A percentile compares a stretch with the other conserved stretches of the same genome.
Evolutionary conservation across 2,888 invertebrate genomes (phyloP).

Genomic region (Lypha dubia): DNA sequence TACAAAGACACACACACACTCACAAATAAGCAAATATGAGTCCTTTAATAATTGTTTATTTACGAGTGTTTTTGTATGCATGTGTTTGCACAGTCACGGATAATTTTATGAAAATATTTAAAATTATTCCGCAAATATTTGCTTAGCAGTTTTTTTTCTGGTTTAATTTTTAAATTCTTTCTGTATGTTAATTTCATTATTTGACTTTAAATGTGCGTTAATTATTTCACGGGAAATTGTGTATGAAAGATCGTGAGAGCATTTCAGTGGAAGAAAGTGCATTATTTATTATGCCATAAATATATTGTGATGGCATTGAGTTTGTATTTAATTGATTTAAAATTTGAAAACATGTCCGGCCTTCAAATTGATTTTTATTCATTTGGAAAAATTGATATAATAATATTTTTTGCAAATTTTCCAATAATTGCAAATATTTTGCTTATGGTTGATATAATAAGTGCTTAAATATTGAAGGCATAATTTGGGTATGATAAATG

Average conservation of each 20-base stretch:
- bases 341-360: conserved; percentile 32
- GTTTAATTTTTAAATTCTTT: background rate
- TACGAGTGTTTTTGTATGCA: background rate
- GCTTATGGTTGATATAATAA: conserved; percentile 5
- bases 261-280: background rate
- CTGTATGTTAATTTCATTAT: conserved; percentile 24
- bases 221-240: background rate
- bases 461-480: background rate
- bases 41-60: conserved; percentile 5
- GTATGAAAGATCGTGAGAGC: background rate
- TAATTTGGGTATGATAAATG: too few relatives aligned
- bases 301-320: conserved; percentile 14
- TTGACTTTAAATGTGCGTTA: conserved; percentile 18
- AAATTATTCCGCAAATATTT: conserved; percentile 55
- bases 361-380: conserved; percentile 51
- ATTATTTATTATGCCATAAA: background rate
- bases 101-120: conserved; percentile 60
- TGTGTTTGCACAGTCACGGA: conserved; percentile 37
- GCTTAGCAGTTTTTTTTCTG: conserved; percentile 1
- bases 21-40: background rate
- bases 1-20: too few relatives aligned
- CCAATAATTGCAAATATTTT: background rate
- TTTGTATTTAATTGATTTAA: conserved; percentile 65
- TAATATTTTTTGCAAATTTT: conserved; percentile 8
- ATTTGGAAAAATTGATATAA: conserved; percentile 48